Conservation (phyloP, 2,888 invertebrate genomes). For the Scrobipalpa atriplicella region DNA sequence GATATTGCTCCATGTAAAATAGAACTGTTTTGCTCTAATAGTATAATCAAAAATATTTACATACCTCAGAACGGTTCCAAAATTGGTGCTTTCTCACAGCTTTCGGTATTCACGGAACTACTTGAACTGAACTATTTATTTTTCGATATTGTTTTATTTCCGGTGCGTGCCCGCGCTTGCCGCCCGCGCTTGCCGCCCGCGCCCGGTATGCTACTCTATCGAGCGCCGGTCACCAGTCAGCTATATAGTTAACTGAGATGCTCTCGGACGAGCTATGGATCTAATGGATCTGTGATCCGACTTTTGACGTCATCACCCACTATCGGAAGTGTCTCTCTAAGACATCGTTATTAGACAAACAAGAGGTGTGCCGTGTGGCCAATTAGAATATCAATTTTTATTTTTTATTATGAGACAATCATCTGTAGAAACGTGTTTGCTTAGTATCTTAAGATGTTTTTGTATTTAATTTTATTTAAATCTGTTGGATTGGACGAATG, state of each 20-base stretch:
- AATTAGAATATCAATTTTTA: no score
- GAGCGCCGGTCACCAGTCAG: not conserved
- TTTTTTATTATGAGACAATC: no score
- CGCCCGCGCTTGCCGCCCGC: not conserved
- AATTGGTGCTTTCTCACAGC: not conserved
- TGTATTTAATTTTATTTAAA: no score
- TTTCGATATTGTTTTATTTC: not conserved
- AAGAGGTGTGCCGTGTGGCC: no score
- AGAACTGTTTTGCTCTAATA: no score
- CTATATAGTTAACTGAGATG: slow-evolving; percentile 8
- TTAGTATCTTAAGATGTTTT: no score
- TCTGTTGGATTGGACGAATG: no score
- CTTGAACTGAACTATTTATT: not conserved
- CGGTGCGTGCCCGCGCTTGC: not conserved
- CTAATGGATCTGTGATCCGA: not conserved
- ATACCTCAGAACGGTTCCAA: not conserved
- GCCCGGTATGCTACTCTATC: not conserved
- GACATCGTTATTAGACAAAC: no score
- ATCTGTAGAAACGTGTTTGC: no score
- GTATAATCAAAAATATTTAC: not conserved
- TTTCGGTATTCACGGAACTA: not conserved
- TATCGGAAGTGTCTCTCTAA: no score
- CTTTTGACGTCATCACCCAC: not conserved
- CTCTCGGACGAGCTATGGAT: not conserved
- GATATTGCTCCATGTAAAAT: no score